These are phyloP conservation scores for Danaus melanippus DNA, from an alignment of 1,140 invertebrate species.

Conservation along the genomic window DNA sequence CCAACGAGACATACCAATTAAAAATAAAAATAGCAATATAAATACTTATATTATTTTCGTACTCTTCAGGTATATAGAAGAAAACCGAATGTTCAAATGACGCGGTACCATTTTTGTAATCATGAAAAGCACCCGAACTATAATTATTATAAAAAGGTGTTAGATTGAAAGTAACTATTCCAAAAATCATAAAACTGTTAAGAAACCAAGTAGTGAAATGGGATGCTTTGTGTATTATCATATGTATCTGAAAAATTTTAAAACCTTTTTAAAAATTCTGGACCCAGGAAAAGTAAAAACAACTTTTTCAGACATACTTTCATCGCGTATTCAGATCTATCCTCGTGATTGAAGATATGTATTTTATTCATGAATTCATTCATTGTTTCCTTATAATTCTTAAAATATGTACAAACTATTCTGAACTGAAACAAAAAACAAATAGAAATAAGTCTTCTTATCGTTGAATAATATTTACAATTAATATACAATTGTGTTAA, in stretches of 20 bases:
- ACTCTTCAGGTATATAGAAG: conserved; percentile 25
- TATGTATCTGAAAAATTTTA: conserved; percentile 23
- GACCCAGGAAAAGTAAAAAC: too few species aligned
- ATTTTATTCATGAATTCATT: conserved; percentile 20
- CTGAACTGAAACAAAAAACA: conserved; percentile 13
- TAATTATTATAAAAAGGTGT: conserved; percentile 24
- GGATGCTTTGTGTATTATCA: conserved; percentile 24
- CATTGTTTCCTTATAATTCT: conserved; percentile 13
- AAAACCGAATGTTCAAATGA: conserved; percentile 24
- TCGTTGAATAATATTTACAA: too few species aligned
- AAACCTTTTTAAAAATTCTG: conserved; percentile 1
- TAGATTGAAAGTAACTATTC: conserved; percentile 15
- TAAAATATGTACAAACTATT: conserved; percentile 12
- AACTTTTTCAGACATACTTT: conserved; percentile 16
- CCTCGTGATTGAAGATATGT: conserved; percentile 27
- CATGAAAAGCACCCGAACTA: conserved; percentile 13
- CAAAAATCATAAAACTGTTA: conserved; percentile 11
- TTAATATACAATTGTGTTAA: too few species aligned
- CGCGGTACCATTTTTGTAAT: conserved; percentile 14
- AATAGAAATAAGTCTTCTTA: not conserved
- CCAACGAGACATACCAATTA: conserved; percentile 23
- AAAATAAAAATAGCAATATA: conserved; percentile 18
- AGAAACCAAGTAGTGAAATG: conserved; percentile 26
- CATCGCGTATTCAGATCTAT: conserved; percentile 23
- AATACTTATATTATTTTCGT: conserved; percentile 13